Evolutionary conservation across 2,797 vertebrate genomes (phyloP), one percentile per base, ranked within the genome.

Genomic region (Taeniopygia guttata): DNA sequence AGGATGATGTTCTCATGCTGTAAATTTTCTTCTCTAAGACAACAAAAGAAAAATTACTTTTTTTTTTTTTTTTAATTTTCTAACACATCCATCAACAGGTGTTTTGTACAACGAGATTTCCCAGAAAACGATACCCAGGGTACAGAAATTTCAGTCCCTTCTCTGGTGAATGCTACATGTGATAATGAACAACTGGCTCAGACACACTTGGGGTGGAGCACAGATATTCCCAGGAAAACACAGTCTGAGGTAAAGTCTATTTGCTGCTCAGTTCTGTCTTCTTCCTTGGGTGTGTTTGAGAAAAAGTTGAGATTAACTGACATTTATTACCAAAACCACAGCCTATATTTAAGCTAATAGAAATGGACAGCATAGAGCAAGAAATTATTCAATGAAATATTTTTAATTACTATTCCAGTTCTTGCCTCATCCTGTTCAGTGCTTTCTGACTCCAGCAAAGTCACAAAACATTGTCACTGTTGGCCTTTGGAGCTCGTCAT

Each of bases 171-270:
- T 4, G 7, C 58, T 60, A 32, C 54, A 18, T 5, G 6, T 58
- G 73, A 66, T 68, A 88, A 72, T n/a, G 67, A 86, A 60, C 45
- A 84, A 93, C 73, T 64, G 73, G 58, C 66, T 84, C 66, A 48
- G 26, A 13, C 13, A 62, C 83, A 11, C 22, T 11, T 5, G 9
- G 73, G 67, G 80, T 79, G 85, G 91, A 87, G 88, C 70, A 43
- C 49, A 78, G 77, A 75, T 75, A 75, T 62, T 86, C 76, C 16
- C 48, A 88, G 66, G 51, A 94, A 88, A 84, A 86, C 48, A 66
- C 7, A 74, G 32, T 29, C 76, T 95, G 90, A 94, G 79, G 67
- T 75, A 88, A 91, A 96, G 73, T 69, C 55, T 72, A 11, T 93
- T 81, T 91, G 63, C 69, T 67, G 40, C 55, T 81, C 63, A 27